Evolutionary conservation across 2,888 invertebrate species (phyloP).

Genomic region (Oxyscelio sp.): DNA sequence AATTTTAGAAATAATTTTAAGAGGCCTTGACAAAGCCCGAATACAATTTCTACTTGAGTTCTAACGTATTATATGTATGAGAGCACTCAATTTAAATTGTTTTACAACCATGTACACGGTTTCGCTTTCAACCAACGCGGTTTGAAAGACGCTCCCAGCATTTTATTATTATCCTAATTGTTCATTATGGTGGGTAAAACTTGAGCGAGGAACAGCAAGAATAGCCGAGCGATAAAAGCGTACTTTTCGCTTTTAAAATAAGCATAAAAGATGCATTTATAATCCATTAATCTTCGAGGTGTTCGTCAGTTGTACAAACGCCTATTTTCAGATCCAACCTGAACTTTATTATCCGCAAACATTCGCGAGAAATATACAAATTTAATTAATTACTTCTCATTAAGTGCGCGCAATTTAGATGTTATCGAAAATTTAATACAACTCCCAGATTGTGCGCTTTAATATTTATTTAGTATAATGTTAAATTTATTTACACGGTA

Average conservation of each 20-base stretch:
- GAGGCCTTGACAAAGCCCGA: too few species aligned
- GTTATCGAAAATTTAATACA: too few species aligned
- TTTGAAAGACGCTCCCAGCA: conserved; percentile 56
- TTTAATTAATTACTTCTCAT: neutral
- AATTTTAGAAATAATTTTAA: too few species aligned
- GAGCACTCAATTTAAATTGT: conserved; percentile 70
- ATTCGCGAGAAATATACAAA: too few species aligned
- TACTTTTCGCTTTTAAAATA: conserved; percentile 57
- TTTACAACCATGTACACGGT: conserved; percentile 66
- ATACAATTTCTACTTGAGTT: too few species aligned
- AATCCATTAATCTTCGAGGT: conserved; percentile 56
- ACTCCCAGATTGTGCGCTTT: too few species aligned
- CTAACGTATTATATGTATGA: conserved; percentile 60
- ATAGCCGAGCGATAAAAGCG: conserved; percentile 55
- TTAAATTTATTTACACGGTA: too few species aligned
- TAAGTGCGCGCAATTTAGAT: neutral
- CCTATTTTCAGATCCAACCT: neutral
- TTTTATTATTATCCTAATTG: conserved; percentile 69
- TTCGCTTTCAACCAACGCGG: conserved; percentile 52
- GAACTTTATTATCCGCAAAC: neutral
- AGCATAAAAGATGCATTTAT: conserved; percentile 64
- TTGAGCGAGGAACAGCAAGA: conserved; percentile 52
- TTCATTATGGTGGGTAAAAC: conserved; percentile 65
- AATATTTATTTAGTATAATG: neutral
- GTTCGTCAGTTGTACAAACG: conserved; percentile 41